Evolutionary conservation across 2,797 vertebrate genomes (phyloP).

Genomic region (Mallotus villosus): DNA sequence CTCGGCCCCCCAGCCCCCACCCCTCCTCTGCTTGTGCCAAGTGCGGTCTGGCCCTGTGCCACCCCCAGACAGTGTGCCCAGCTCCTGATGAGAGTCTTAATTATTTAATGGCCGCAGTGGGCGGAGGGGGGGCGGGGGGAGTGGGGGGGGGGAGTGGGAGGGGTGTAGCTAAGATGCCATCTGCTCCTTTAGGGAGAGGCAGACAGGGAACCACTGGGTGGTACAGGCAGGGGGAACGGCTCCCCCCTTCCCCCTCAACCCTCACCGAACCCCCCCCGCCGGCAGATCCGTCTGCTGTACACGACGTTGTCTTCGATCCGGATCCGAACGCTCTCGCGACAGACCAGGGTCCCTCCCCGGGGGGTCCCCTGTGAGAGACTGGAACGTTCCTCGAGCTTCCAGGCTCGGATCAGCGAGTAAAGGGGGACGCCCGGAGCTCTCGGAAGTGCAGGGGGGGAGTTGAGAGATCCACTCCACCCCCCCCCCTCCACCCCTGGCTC

Average conservation of each 20-base stretch:
- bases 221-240: slow-evolving; percentile 26
- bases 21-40: slow-evolving; percentile 49
- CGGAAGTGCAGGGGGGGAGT: too few species aligned
- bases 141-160: slow-evolving; percentile 38
- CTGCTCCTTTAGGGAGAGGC: slow-evolving; percentile 66
- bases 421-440: too few species aligned
- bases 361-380: too few species aligned
- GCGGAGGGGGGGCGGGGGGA: slow-evolving; percentile 55
- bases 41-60: slow-evolving; percentile 60
- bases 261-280: slow-evolving; percentile 3
- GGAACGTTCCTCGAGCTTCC: too few species aligned
- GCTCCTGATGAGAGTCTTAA: slow-evolving; percentile 79
- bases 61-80: slow-evolving; percentile 67
- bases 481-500: too few species aligned
- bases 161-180: slow-evolving; percentile 61
- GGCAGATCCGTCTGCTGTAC: slow-evolving; percentile 40
- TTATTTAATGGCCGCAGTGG: slow-evolving; percentile 79
- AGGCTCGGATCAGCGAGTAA: too few species aligned
- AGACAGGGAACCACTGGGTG: slow-evolving; percentile 48
- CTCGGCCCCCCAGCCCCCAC: background rate
- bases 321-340: too few species aligned
- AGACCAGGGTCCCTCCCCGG: too few species aligned
- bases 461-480: too few species aligned
- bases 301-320: too few species aligned
- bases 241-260: background rate